phyloP scores from a whole-genome alignment of 2,113 vertebrate species.

The Nothocercus nigrocapillus region DNA sequence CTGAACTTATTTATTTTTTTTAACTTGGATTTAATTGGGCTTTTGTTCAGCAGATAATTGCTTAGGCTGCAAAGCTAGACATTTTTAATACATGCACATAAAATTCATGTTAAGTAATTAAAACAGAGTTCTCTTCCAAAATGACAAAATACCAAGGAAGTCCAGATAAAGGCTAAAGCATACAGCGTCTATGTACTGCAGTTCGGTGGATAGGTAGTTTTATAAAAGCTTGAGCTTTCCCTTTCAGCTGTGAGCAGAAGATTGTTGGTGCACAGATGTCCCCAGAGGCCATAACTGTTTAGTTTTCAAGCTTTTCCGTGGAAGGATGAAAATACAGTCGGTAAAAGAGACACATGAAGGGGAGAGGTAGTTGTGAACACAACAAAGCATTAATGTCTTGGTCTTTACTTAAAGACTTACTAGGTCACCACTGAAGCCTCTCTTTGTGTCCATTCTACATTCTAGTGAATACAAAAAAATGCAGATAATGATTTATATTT shows the following conservation, averaged over 20 bases:
- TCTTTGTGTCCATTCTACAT: neutral
- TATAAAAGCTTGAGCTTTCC: constrained; percentile 40
- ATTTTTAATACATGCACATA: neutral
- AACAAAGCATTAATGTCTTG: neutral
- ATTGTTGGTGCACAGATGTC: constrained; percentile 51
- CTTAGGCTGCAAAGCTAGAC: neutral
- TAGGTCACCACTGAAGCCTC: constrained; percentile 4
- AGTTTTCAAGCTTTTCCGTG: constrained; percentile 73
- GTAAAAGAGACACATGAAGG: constrained; percentile 41
- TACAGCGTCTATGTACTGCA: neutral
- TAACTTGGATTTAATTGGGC: neutral
- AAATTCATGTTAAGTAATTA: constrained; percentile 12
- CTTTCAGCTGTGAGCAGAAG: constrained; percentile 70
- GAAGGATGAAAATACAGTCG: constrained; percentile 60
- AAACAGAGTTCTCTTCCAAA: neutral
- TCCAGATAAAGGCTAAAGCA: neutral
- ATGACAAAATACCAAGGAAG: neutral
- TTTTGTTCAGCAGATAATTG: neutral
- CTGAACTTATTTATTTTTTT: neutral
- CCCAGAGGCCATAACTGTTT: constrained; percentile 70
- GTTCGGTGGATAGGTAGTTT: neutral
- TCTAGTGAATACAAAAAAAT: neutral
- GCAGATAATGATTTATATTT: neutral
- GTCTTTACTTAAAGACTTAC: neutral
- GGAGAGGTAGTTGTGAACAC: neutral